phyloP scores from a whole-genome alignment of 2,888 invertebrate genomes.

The Monopis laevigella region DNA sequence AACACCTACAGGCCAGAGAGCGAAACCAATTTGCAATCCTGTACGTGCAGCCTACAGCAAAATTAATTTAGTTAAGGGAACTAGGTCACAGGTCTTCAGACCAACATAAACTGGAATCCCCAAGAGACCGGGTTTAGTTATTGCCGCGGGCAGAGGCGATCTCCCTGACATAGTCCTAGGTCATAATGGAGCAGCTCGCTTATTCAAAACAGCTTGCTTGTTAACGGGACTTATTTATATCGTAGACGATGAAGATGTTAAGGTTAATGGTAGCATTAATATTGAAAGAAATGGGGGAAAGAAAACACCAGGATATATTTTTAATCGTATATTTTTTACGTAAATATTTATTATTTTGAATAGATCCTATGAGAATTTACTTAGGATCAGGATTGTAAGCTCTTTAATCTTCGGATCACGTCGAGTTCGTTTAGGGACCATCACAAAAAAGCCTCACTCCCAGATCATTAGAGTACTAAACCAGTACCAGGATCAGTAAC shows the following conservation, averaged over 20 bases:
- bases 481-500: slow-evolving; percentile 24
- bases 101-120: background rate
- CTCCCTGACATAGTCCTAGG: slow-evolving; percentile 5
- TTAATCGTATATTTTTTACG: no score
- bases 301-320: no score
- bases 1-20: no score
- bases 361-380: no score
- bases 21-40: slow-evolving; percentile 7
- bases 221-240: background rate
- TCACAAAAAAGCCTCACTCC: slow-evolving; percentile 44
- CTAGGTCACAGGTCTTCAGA: slow-evolving; percentile 4
- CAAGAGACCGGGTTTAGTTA: slow-evolving; percentile 7
- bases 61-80: slow-evolving; percentile 11
- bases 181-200: background rate
- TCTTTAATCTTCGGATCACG: slow-evolving; percentile 27
- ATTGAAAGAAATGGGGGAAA: no score
- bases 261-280: background rate
- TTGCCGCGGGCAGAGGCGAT: background rate
- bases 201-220: slow-evolving; percentile 3
- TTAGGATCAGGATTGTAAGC: background rate
- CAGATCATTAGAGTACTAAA: slow-evolving; percentile 55
- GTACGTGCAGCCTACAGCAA: slow-evolving; percentile 9
- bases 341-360: no score
- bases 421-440: slow-evolving; percentile 47
- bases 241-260: slow-evolving; percentile 1